These are phyloP conservation scores for Aphrophora alni DNA, from an alignment of 2,888 invertebrate genomes.

Conservation along the genomic window DNA sequence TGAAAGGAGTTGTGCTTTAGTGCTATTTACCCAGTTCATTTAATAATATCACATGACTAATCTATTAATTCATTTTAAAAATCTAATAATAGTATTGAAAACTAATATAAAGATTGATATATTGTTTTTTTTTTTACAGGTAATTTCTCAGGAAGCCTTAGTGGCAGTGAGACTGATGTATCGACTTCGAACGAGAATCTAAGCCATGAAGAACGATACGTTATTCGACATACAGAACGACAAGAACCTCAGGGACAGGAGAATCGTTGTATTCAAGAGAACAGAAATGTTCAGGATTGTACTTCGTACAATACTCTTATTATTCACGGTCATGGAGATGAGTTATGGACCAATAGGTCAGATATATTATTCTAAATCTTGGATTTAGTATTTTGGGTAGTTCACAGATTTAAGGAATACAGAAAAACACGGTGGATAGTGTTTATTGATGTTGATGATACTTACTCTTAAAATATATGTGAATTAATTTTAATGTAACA, in stretches of 20 bases:
- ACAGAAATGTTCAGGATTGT: conserved; percentile 58
- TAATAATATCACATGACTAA: too few species aligned
- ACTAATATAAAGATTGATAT: background rate
- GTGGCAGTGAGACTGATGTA: conserved; percentile 89
- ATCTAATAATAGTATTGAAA: background rate
- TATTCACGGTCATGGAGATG: conserved; percentile 72
- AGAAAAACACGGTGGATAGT: too few species aligned
- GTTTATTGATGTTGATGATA: too few species aligned
- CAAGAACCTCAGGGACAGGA: conserved; percentile 95
- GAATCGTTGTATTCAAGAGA: conserved; percentile 58
- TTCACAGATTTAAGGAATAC: too few species aligned
- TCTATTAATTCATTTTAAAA: background rate
- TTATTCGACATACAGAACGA: conserved; percentile 79
- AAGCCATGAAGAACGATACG: conserved; percentile 83
- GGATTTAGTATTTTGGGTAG: too few species aligned
- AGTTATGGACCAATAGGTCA: conserved; percentile 69
- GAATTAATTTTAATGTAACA: too few species aligned
- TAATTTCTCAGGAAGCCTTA: conserved; percentile 63
- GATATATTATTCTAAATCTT: background rate
- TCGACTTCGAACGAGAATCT: conserved; percentile 91
- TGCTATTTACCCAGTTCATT: too few species aligned
- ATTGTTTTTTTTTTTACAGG: conserved; percentile 6
- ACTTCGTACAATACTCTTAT: conserved; percentile 85
- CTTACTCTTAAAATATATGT: too few species aligned
- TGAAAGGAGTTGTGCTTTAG: too few species aligned